Evolutionary conservation across 2,888 invertebrate species (phyloP).

Genomic region (Ormia ochracea): DNA sequence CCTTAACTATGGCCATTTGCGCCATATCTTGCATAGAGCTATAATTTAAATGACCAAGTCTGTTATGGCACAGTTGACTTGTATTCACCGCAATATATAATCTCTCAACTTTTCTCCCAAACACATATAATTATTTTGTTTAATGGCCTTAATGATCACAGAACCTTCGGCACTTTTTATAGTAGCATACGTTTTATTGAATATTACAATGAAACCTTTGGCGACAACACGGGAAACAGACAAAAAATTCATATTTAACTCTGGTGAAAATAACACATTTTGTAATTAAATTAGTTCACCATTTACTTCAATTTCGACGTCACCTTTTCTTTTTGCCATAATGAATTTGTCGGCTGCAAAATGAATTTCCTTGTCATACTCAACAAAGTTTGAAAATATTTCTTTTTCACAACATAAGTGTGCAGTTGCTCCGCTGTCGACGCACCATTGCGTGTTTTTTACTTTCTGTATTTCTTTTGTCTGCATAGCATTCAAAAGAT

Average conservation of each 20-base stretch:
- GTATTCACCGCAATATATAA: not conserved
- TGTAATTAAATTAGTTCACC: constrained; percentile 47
- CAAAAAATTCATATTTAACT: constrained; percentile 51
- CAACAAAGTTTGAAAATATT: constrained; percentile 38
- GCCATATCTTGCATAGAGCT: constrained; percentile 7
- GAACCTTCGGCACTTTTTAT: constrained; percentile 17
- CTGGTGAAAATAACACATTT: constrained; percentile 57
- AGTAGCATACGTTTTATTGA: constrained; percentile 33
- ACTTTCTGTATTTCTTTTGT: not conserved
- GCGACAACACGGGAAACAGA: constrained; percentile 57
- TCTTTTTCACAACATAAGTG: constrained; percentile 50
- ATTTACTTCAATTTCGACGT: constrained; percentile 44
- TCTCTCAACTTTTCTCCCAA: not conserved
- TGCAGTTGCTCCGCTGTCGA: constrained; percentile 60
- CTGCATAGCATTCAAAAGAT: not conserved
- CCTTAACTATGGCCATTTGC: constrained; percentile 10
- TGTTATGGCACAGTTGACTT: constrained; percentile 31
- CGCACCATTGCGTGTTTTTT: constrained; percentile 34
- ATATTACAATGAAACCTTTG: constrained; percentile 52
- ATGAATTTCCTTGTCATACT: constrained; percentile 37
- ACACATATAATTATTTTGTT: constrained; percentile 25
- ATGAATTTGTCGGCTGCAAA: constrained; percentile 50
- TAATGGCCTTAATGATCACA: constrained; percentile 20
- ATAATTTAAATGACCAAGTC: constrained; percentile 37
- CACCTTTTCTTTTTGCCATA: constrained; percentile 35